Evolutionary conservation across 1,140 invertebrate species (phyloP), one percentile per base, ranked within the genome.

Genomic region (Apis florea): DNA sequence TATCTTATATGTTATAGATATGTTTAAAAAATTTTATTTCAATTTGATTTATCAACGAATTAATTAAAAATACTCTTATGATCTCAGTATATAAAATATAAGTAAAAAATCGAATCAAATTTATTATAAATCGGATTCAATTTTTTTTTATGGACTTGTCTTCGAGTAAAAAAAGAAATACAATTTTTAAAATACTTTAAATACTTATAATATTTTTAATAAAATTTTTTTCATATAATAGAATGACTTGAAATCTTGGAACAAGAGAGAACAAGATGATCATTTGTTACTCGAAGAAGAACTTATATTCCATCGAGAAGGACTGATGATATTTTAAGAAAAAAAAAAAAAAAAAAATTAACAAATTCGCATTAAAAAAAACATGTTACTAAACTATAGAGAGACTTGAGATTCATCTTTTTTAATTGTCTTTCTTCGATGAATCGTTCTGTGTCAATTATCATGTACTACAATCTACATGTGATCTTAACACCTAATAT

Each of bases 331-430:
- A 21, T 15, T 63, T 47, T 83, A 71, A 78, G 24, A 49, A 59
- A 54, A 54, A 31, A 59, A 53, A 68, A 82, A 26, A 71, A 24
- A 6, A 61, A 61, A 12, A 66, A 66, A 40, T 12, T 58, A 40
- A 67, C 76, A 83, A 58, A 31, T 83, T 56, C 75, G 79, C 81
- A 83, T n/a, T 83, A 66, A 83, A 79, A 68, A 79, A 68, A 79
- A 82, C 73, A 69, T 66, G 11, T 70, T 53, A 79, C 75, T 79
- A 83, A 56, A 58, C 68, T 79, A 79, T 56, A n/a, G 61, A 79
- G n/a, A 76, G 47, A 31, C 31, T 67, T 63, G 61, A 74, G 70
- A n/a, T 69, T 63, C 56, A 70, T 68, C 72, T 75, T 12, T 51
- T 54, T 47, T 26, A 24, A 69, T 58, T 40, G 69, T 73, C 58